Conservation (phyloP, 2,797 vertebrate species). For the Schizothorax lantsangensis region DNA sequence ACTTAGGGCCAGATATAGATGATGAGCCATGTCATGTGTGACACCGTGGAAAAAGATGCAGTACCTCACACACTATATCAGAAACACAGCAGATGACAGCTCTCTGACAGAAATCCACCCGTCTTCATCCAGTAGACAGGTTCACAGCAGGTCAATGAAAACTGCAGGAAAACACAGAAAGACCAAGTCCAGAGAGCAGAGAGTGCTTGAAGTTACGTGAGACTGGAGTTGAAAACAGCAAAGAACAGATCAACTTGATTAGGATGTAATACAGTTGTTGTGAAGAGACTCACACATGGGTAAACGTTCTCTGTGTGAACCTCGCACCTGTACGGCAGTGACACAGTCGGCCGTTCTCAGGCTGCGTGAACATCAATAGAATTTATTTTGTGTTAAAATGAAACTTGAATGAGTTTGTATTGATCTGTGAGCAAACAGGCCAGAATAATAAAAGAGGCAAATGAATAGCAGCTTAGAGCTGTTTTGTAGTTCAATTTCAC, state of each 20-base stretch:
- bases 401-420: not conserved
- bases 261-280: not conserved
- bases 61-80: not conserved
- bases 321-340: not conserved
- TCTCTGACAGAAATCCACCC: not conserved
- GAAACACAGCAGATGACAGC: not conserved
- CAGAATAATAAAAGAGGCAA: not conserved
- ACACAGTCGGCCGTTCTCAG: not conserved
- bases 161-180: not conserved
- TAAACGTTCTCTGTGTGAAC: not conserved
- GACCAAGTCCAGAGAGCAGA: not conserved
- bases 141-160: not conserved
- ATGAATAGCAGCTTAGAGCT: not conserved
- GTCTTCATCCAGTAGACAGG: not conserved
- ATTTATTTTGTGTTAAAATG: not conserved
- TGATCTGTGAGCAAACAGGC: conserved; percentile 9
- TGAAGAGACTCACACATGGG: not conserved
- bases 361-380: not conserved
- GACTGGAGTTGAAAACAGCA: not conserved
- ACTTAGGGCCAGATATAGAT: conserved; percentile 3
- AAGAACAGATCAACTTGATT: not conserved
- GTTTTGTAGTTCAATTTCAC: not conserved
- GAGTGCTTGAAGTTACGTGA: not conserved
- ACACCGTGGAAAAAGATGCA: not conserved
- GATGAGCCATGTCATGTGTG: not conserved